Evolutionary conservation across 2,113 vertebrate genomes (phyloP), one percentile per base, ranked within the genome.

Genomic region (Nibea coibor): DNA sequence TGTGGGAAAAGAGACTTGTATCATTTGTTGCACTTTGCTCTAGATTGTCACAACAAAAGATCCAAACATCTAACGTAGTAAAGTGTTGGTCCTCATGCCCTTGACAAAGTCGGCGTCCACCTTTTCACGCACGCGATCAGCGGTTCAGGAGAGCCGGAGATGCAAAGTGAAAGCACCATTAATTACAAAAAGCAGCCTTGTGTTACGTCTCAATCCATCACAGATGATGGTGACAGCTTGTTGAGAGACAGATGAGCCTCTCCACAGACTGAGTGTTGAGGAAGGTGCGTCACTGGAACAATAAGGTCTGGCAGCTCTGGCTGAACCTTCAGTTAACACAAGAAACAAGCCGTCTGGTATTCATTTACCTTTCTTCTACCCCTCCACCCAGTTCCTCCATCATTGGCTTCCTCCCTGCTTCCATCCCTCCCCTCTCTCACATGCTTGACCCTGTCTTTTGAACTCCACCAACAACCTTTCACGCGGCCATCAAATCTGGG

Each of bases 361-460:
- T 93, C 86, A 90, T 93, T 90, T 88, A 92, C 90, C 88, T 89
- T 35, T 85, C 83, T 59, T 86, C 75, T 57, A 54, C 19, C 73
- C 86, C 75, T 83, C 78, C 88, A 74, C 86, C 87, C 72, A 56
- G 68, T 80, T 61, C 76, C 83, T 82, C 62, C 87, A 72, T 69
- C 70, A 79, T 50, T 57, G 58, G 78, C 58, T 85, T 39, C 73
- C 39, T 80, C 82, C 82, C 39, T 47, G 45, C 64, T 47, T 82
- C 73, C 80, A 72, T 58, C 47, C 75, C 79, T 69, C 80, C 81
- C 73, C 56, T 69, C 73, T 85, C 73, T 88, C 90, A 47, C 65
- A 85, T 87, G 92, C 88, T 82, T 85, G 87, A 91, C 92, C 86
- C 73, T 8, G 20, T 63, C 83, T 87, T 83, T 82, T 90, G 26